Conservation (phyloP, 2,888 invertebrate genomes). For the Synergus gifuensis region DNA sequence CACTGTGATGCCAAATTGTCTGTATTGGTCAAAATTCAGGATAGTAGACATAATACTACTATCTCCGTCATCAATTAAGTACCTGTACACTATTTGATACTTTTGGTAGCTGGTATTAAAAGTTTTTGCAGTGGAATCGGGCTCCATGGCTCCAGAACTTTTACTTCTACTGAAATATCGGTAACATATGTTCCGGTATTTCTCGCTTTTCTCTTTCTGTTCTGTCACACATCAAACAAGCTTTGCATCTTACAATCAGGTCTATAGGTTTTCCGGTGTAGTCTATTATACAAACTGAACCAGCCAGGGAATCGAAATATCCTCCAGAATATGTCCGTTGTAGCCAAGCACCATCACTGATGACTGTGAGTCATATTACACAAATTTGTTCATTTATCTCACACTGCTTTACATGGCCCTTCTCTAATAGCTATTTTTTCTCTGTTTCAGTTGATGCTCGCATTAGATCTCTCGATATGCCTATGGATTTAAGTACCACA, state of each 20-base stretch:
- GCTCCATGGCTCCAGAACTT: constrained; percentile 43
- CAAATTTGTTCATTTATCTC: background rate
- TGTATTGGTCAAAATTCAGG: constrained; percentile 46
- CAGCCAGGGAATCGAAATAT: background rate
- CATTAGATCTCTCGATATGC: background rate
- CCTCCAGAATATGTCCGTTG: constrained; percentile 13
- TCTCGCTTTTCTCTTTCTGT: constrained; percentile 3
- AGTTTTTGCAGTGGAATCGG: constrained; percentile 41
- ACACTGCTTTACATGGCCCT: background rate
- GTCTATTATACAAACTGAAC: background rate
- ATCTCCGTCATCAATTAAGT: constrained; percentile 48
- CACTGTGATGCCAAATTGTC: constrained; percentile 29
- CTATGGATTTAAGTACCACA: too few relatives aligned
- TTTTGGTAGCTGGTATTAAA: constrained; percentile 41
- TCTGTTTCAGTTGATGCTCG: background rate
- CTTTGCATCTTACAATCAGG: constrained; percentile 61
- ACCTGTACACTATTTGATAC: constrained; percentile 44
- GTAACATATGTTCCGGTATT: constrained; percentile 43
- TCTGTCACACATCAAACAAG: constrained; percentile 52
- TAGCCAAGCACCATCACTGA: constrained; percentile 51
- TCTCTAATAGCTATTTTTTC: background rate
- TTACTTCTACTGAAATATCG: constrained; percentile 58
- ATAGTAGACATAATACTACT: constrained; percentile 32
- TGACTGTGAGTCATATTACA: constrained; percentile 40
- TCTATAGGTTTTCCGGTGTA: constrained; percentile 50